These are phyloP conservation scores for Atherix ibis DNA, from an alignment of 2,888 invertebrate species.

Conservation along the genomic window DNA sequence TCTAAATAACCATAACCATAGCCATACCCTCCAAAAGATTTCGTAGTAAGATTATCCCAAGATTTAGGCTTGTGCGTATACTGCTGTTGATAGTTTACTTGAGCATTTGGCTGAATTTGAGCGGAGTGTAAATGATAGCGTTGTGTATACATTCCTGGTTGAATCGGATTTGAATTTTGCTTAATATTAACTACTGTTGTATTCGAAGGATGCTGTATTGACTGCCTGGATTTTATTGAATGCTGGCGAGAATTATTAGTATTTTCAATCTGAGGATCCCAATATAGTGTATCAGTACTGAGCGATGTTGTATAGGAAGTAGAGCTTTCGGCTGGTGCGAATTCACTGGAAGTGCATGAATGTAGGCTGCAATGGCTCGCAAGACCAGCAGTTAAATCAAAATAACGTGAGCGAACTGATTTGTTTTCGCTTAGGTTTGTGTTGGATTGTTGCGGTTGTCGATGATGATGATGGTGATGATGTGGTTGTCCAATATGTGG, in stretches of 20 bases:
- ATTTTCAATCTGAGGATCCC: constrained; percentile 43
- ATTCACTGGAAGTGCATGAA: constrained; percentile 64
- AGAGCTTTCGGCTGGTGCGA: constrained; percentile 54
- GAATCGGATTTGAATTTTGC: constrained; percentile 28
- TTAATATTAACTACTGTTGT: constrained; percentile 31
- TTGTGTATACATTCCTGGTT: constrained; percentile 25
- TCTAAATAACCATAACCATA: constrained; percentile 75
- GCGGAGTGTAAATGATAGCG: constrained; percentile 30
- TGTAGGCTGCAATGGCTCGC: constrained; percentile 69
- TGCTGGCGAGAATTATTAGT: constrained; percentile 33
- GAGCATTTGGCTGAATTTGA: constrained; percentile 31
- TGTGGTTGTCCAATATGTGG: constrained; percentile 16
- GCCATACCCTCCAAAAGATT: constrained; percentile 71
- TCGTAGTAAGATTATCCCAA: constrained; percentile 78
- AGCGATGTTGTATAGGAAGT: constrained; percentile 72
- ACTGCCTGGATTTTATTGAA: constrained; percentile 43
- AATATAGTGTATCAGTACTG: constrained; percentile 74
- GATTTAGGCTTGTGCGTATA: constrained; percentile 63
- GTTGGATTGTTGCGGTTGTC: constrained; percentile 36
- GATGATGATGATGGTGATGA: constrained; percentile 23
- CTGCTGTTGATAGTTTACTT: constrained; percentile 30
- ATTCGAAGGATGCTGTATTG: constrained; percentile 31
- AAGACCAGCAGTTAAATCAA: constrained; percentile 49
- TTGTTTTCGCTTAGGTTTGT: constrained; percentile 20
- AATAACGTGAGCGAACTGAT: constrained; percentile 39